phyloP scores from a whole-genome alignment of 1,140 invertebrate genomes.

The Lepidotrigona ventralis region DNA sequence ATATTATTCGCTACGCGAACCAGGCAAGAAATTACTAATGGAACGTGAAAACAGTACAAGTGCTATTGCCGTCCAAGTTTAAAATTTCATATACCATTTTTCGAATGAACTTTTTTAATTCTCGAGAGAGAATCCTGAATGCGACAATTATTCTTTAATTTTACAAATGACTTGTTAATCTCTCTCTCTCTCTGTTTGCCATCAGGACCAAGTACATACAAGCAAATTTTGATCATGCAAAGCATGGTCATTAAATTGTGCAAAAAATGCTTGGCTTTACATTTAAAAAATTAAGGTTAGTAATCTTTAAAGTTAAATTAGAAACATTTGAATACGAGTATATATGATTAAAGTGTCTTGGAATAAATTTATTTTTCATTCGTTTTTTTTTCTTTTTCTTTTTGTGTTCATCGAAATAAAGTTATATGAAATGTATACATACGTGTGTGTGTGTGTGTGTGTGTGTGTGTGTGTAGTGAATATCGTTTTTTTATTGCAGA shows the following conservation, averaged over 20 bases:
- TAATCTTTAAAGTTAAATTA: neutral
- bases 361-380: no score
- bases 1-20: neutral
- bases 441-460: no score
- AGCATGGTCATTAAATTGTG: neutral
- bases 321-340: neutral
- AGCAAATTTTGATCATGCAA: neutral
- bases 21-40: neutral
- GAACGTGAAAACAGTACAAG: neutral
- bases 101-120: neutral
- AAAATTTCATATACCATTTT: neutral
- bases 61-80: neutral
- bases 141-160: neutral
- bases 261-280: neutral
- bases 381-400: neutral
- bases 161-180: neutral
- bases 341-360: no score
- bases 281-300: neutral
- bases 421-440: neutral
- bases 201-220: neutral
- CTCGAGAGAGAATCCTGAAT: neutral
- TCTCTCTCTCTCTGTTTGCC: neutral
- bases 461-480: no score
- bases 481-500: neutral
- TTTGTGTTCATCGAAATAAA: neutral